A percentile compares a stretch with the other conserved stretches of the same genome.
These are phyloP conservation scores for Triops longicaudatus DNA, from an alignment of 1,140 invertebrate genomes.

Conservation along the genomic window DNA sequence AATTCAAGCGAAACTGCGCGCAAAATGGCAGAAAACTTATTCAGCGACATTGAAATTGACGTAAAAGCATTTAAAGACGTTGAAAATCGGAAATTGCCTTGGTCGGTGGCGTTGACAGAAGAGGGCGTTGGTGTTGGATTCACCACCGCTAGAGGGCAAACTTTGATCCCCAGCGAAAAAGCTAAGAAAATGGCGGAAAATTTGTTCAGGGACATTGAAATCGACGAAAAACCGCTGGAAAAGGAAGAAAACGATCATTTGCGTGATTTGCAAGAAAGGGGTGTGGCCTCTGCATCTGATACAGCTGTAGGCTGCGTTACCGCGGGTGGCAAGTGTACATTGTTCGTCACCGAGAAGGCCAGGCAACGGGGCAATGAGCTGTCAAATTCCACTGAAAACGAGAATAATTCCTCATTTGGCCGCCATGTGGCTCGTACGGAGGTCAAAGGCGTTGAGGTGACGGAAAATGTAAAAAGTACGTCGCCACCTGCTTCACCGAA, in stretches of 20 bases:
- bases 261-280: no score
- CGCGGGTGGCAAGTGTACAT: background rate
- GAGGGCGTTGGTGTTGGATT: no score
- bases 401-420: background rate
- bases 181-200: slow-evolving; percentile 13
- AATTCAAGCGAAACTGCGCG: no score
- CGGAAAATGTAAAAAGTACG: no score
- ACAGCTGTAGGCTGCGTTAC: background rate
- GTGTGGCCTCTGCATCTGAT: no score
- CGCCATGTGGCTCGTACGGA: no score
- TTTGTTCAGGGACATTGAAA: background rate
- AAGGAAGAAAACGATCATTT: background rate
- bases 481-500: background rate
- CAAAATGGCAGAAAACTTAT: no score
- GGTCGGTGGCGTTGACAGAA: no score
- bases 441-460: no score
- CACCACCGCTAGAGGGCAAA: background rate
- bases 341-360: background rate
- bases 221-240: background rate
- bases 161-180: slow-evolving; percentile 32
- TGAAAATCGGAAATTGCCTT: no score
- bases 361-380: background rate
- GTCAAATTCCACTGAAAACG: background rate
- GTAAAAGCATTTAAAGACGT: no score
- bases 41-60: no score